Evolutionary conservation across 2,888 invertebrate genomes (phyloP), one percentile per base, ranked within the genome.

Genomic region (Trypoxylon attenuatum): DNA sequence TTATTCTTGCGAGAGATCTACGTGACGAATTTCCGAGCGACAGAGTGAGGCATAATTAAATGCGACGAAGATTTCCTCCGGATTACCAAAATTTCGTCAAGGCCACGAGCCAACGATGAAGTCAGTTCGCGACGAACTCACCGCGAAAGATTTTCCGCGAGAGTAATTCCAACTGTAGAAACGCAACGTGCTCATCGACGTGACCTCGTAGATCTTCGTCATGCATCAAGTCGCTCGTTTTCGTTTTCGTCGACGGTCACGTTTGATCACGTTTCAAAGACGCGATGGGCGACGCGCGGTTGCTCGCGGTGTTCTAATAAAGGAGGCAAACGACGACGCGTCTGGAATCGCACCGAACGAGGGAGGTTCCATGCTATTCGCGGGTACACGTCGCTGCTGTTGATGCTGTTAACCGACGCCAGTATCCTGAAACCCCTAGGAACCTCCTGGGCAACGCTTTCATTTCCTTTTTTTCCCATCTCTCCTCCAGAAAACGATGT

Each of bases 261-360:
- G 76, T 79, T 80, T 80, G 77, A 75, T 80, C 76, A 63, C 75
- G 73, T 76, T 75, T 75, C 79, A 77, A 77, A 72, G 75, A 68
- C 47, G 16, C 47, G 50, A n/a, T n/a, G n/a, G n/a, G n/a, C n/a
- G n/a, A n/a, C n/a, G n/a, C n/a, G n/a, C 39, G 43, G 38, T 6
- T 45, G 58, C 47, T 15, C 39, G 29, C 57, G 61, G 29, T 29
- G 41, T 71, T 71, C 67, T 73, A 71, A 78, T 77, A 76, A 73
- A 78, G 66, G 58, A 63, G 39, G 29, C 41, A 15, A 23, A 51
- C n/a, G n/a, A n/a, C n/a, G n/a, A n/a, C n/a, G n/a, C n/a, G n/a
- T n/a, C n/a, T n/a, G n/a, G n/a, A n/a, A n/a, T n/a, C n/a, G n/a
- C n/a, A n/a, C n/a, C 10, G 18, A 38, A 15, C 55, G 38, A 47